Base-by-base conservation (phyloP, 2,113 vertebrate genomes). In the Carassius carassius region DNA sequence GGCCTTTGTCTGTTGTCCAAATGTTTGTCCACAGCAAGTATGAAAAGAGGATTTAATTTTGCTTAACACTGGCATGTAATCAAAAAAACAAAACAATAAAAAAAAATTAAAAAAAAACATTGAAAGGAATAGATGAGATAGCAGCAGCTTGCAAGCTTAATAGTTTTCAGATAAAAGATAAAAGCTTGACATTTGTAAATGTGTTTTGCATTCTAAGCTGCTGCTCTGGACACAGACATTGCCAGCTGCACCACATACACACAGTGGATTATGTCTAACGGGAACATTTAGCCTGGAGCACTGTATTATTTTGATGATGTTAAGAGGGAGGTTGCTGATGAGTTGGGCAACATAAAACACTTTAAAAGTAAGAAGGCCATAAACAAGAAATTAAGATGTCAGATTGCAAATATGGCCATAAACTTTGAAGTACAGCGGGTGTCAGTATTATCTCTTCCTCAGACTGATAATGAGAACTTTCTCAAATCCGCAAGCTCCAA, bases 191-290 rank as follows among this genome's bases (percentile, higher is more conserved):
- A 29, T 65, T 67, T 81, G 63, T 51, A n/a, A 69, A 70, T 69
- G 79, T 81, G 63, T 69, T 81, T 70, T 16, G 79, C 62, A 56
- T 54, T 70, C 11, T 69, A 81, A 81, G 63, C 63, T 70, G 44
- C 47, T 35, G 79, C 25, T 49, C 63, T 19, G 41, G 79, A 81
- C 21, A 0, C 25, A 54, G 25, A 70, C 44, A 10, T 32, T 54
- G 41, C 63, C 79, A 81, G 63, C 79, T 70, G 79, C 79, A 54
- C 47, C n/a, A 6, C 17, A 70, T 7, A 37, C 79, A 81, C 70
- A 81, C 63, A 81, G 44, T 54, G 63, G 63, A 81, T 60, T 60
- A 60, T 65, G n/a, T 51, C 78, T 12, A 81, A 70, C 4, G 25
- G 62, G 79, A 69, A 37, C 41, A 69, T 81, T 69, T 81, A 37